phyloP scores from a whole-genome alignment of 2,797 vertebrate genomes.

The Tympanoctomys barrerae region DNA sequence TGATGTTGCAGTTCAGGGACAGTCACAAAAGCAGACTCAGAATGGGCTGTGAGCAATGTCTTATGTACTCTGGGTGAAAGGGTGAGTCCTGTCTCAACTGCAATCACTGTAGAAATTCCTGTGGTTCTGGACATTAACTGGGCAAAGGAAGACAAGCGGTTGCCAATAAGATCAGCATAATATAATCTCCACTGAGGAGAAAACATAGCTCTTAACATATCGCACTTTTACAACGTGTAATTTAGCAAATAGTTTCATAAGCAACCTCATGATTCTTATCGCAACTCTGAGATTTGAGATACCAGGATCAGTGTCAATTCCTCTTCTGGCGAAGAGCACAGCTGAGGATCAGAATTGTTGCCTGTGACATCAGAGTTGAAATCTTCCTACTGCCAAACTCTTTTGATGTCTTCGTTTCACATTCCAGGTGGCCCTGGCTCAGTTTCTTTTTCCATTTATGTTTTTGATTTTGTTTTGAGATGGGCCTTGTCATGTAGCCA shows the following conservation, averaged over 20 bases:
- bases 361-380: background rate
- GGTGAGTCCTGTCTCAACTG: background rate
- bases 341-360: background rate
- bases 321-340: background rate
- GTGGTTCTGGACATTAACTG: background rate
- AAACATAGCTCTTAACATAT: background rate
- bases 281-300: background rate
- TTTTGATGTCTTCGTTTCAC: background rate
- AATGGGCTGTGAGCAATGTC: fast-evolving
- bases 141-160: background rate
- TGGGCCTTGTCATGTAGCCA: background rate
- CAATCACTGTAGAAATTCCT: background rate
- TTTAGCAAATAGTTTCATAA: background rate
- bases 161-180: background rate
- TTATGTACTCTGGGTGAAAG: fast-evolving
- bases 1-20: background rate
- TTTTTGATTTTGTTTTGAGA: background rate
- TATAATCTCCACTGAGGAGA: background rate
- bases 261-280: background rate
- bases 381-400: no score
- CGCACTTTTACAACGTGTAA: background rate
- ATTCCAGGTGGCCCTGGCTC: background rate
- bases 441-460: background rate
- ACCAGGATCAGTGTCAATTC: background rate
- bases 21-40: background rate